Percentiles rank a stretch among this genome's conserved stretches.
These are phyloP conservation scores for Idris sp. DNA, from an alignment of 1,140 invertebrate genomes.

Conservation along the genomic window DNA sequence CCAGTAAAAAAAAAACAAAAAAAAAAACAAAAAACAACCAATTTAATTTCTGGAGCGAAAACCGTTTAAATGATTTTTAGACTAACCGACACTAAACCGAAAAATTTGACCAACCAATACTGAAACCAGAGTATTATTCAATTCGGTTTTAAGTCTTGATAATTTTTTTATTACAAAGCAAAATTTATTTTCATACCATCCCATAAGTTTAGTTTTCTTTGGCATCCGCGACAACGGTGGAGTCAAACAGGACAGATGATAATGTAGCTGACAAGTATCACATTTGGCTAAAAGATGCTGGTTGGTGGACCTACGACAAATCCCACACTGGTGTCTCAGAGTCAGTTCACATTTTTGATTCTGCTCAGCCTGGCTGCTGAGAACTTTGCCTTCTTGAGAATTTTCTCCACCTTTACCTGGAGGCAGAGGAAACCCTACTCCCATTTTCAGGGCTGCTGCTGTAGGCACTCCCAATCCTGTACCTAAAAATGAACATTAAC, in stretches of 20 bases:
- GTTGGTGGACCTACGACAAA: constrained; percentile 89
- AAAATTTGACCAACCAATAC: too few species aligned
- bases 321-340: constrained; percentile 84
- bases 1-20: too few species aligned
- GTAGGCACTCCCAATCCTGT: constrained; percentile 82
- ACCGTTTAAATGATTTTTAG: too few species aligned
- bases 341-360: constrained; percentile 79
- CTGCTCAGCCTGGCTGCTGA: constrained; percentile 81
- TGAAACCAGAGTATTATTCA: too few species aligned
- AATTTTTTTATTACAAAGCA: too few species aligned
- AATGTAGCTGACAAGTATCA: constrained; percentile 94
- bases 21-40: too few species aligned
- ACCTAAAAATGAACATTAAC: constrained; percentile 61
- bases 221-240: constrained; percentile 95
- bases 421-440: constrained; percentile 86
- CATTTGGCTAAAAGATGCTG: constrained; percentile 95
- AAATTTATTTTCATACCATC: constrained; percentile 85
- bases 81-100: too few species aligned
- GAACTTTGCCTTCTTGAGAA: constrained; percentile 78
- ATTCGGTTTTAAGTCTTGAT: too few species aligned
- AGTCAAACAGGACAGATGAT: constrained; percentile 95
- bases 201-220: constrained; percentile 94
- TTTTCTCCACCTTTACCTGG: constrained; percentile 78
- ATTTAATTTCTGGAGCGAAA: too few species aligned
- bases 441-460: constrained; percentile 88